phyloP scores from a whole-genome alignment of 35 echinoderm and acorn worm genomes.

The Hemicentrotus pulcherrimus region DNA sequence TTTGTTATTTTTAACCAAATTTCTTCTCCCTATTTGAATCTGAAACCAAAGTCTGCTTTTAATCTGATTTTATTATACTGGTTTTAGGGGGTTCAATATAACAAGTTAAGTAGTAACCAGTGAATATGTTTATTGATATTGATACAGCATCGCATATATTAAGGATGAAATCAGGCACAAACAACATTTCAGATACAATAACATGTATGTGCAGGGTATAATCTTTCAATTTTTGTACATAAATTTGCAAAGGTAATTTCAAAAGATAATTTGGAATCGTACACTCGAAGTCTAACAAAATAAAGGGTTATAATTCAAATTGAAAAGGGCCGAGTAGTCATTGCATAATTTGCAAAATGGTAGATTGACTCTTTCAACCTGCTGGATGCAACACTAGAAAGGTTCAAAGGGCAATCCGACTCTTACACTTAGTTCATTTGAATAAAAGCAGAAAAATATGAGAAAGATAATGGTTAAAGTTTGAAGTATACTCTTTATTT shows the following conservation, averaged over 20 bases:
- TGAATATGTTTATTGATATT: not conserved
- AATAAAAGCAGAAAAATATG: no score
- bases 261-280: no score
- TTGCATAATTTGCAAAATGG: no score
- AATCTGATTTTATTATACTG: not conserved
- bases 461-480: no score
- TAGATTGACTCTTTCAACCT: no score
- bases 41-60: not conserved
- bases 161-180: not conserved
- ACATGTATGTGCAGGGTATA: not conserved
- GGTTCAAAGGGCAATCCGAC: no score
- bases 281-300: no score
- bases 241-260: not conserved
- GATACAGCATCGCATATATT: not conserved
- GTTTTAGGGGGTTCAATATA: not conserved
- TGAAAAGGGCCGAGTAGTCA: no score
- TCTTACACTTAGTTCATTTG: no score
- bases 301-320: no score
- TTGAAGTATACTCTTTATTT: no score
- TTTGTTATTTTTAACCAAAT: not conserved
- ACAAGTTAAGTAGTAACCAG: not conserved
- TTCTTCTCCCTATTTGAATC: not conserved
- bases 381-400: no score
- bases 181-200: not conserved
- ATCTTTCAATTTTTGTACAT: not conserved